Base-by-base conservation (phyloP, 2,797 vertebrate species). In the Rousettus madagascariensis region DNA sequence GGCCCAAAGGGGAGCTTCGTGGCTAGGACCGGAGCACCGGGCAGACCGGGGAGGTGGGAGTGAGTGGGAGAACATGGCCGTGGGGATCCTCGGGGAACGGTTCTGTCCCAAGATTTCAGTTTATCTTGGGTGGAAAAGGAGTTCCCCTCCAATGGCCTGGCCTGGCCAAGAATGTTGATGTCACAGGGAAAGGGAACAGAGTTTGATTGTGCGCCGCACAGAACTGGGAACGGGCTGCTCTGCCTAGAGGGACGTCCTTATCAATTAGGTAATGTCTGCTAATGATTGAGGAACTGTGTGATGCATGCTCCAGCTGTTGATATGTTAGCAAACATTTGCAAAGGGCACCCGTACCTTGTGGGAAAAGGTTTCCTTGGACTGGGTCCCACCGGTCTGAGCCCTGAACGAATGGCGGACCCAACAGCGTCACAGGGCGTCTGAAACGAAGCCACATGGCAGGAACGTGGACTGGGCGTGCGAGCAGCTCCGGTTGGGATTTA, bases 181-280 rank as follows among this genome's bases (percentile, higher is more conserved):
- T 98, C 98, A 98, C 97, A 90, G 97, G 79, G 33, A 97, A 96
- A 97, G 97, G 92, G 98, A 98, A 98, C 98, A 98, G 97, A 97
- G 97, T 95, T 91, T 2, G 95, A 98, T 97, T 98, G 98, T 98
- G 96, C 97, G 92, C 77, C 97, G 78, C 10, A 19, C 22, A 59
- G 87, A 78, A 94, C 94, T 95, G 95, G 97, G 97, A 98, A 97
- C 88, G 92, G 97, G 97, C 97, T 86, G 96, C 90, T 59, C 85
- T 2, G 71, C 86, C 71, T 85, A 2, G 94, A 97, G 96, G 83
- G 0, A 96, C 97, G 43, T 94, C 95, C 94, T 98, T 98, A 98
- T 98, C 98, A 98, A 98, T 99, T 99, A 98, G 98, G 98, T 99
- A 98, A 98, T 65, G 98, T 98, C 98, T 99, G 98, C 96, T 97